Conservation (phyloP, 2,113 vertebrate genomes). For the Sinocyclocheilus maitianheensis region DNA sequence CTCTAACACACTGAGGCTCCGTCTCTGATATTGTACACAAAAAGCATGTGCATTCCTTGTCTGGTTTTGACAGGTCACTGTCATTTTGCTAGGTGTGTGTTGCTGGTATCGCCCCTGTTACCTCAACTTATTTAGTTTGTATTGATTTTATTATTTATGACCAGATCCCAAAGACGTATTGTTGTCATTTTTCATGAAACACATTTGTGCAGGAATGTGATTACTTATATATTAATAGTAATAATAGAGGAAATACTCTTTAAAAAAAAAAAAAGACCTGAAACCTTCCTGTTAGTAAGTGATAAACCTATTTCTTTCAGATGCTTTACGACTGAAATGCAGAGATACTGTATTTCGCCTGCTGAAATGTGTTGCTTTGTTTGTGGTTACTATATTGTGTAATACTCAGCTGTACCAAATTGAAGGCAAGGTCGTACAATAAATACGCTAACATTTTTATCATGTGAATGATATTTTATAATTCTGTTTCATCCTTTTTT, state of each 20-base stretch:
- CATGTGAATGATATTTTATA: background rate
- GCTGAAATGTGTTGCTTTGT: constrained; percentile 6
- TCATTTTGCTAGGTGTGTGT: background rate
- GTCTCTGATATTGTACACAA: too few relatives aligned
- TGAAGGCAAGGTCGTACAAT: constrained; percentile 56
- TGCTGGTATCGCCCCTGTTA: background rate
- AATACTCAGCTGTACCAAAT: constrained; percentile 39
- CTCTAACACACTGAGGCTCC: too few relatives aligned
- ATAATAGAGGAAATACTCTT: background rate
- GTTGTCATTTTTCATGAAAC: background rate
- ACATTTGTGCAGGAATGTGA: constrained; percentile 17
- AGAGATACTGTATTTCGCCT: background rate
- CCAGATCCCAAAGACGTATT: background rate
- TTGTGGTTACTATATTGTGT: constrained; percentile 15
- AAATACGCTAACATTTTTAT: constrained; percentile 66
- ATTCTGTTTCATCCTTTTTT: background rate
- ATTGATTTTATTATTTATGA: too few relatives aligned
- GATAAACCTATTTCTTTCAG: constrained; percentile 47
- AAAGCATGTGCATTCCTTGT: too few relatives aligned
- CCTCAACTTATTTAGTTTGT: too few relatives aligned
- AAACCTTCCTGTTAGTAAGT: constrained; percentile 8
- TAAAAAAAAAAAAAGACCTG: background rate
- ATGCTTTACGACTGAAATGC: background rate
- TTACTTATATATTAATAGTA: constrained; percentile 12
- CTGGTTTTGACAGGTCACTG: too few relatives aligned